A percentile compares a stretch with the other conserved stretches of the same genome.
These are phyloP conservation scores for Orchesellides sinensis DNA, from an alignment of 2,888 invertebrate species.

Conservation along the genomic window DNA sequence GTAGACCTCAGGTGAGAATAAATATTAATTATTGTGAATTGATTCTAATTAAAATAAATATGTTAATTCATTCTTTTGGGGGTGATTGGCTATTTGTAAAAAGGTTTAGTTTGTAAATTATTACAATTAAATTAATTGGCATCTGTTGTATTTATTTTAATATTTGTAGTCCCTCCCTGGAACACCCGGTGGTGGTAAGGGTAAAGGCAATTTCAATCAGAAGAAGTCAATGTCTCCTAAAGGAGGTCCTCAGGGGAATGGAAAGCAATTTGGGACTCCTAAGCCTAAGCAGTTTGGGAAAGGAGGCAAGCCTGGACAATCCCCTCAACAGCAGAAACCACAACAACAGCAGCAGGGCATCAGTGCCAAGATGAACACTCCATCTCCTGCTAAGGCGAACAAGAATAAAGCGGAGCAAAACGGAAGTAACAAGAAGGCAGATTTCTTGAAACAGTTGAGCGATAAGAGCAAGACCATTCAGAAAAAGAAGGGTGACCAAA, in stretches of 20 bases:
- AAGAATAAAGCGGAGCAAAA: constrained; percentile 41
- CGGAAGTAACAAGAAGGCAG: constrained; percentile 16
- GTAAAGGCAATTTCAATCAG: constrained; percentile 8
- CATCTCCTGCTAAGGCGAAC: background rate
- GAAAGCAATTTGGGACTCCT: background rate
- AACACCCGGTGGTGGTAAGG: constrained; percentile 1
- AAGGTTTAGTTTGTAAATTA: background rate
- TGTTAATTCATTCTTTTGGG: background rate
- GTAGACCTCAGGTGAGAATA: constrained; percentile 20
- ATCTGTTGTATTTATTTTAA: background rate
- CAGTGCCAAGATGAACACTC: constrained; percentile 26
- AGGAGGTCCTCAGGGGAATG: background rate
- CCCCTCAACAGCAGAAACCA: constrained; percentile 2
- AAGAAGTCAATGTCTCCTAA: constrained; percentile 41
- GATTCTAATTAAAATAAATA: background rate
- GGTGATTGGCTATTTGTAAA: background rate
- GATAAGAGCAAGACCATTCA: constrained; percentile 38
- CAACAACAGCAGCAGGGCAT: constrained; percentile 2
- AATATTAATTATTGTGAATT: no score
- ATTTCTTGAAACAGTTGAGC: constrained; percentile 16
- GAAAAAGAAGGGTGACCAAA: constrained; percentile 46
- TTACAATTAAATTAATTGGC: background rate
- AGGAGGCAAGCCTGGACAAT: background rate
- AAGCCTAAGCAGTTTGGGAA: background rate
- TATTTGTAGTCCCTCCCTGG: constrained; percentile 10